These are phyloP conservation scores for Desoria tigrina DNA, from an alignment of 2,888 invertebrate genomes.

Conservation along the genomic window DNA sequence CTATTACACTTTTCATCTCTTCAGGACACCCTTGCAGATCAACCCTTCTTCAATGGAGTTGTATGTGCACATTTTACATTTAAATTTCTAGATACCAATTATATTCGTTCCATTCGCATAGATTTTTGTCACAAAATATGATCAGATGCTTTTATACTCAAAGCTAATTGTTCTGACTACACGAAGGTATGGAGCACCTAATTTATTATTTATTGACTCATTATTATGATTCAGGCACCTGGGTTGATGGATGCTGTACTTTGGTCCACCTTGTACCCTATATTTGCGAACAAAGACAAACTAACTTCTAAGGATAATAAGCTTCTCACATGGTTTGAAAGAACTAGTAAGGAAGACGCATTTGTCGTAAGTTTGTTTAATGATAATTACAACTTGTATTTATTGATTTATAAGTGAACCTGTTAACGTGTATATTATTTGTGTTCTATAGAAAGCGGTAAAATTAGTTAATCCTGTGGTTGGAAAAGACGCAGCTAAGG, in stretches of 20 bases:
- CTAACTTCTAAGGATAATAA: slow-evolving; percentile 62
- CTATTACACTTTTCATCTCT: background rate
- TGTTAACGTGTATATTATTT: too few species aligned
- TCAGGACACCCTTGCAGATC: too few species aligned
- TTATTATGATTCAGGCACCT: slow-evolving; percentile 54
- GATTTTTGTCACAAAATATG: too few species aligned
- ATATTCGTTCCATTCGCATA: slow-evolving; percentile 54
- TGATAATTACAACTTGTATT: too few species aligned
- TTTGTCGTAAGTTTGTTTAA: slow-evolving; percentile 39
- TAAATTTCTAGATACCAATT: background rate
- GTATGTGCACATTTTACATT: background rate
- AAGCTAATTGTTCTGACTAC: too few species aligned
- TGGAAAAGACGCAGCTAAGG: slow-evolving; percentile 40
- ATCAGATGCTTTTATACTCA: too few species aligned
- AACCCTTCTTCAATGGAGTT: background rate
- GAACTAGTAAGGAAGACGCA: slow-evolving; percentile 27
- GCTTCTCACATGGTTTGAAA: slow-evolving; percentile 65
- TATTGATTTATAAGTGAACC: too few species aligned
- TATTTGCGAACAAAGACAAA: slow-evolving; percentile 63
- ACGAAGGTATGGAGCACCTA: too few species aligned
- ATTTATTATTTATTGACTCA: too few species aligned
- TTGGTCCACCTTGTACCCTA: slow-evolving; percentile 72
- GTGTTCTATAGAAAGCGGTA: slow-evolving; percentile 32
- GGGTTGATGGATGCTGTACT: slow-evolving; percentile 71
- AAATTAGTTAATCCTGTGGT: slow-evolving; percentile 30